Base-by-base conservation (phyloP, 2,113 vertebrate species). In the Enhydra lutris region DNA sequence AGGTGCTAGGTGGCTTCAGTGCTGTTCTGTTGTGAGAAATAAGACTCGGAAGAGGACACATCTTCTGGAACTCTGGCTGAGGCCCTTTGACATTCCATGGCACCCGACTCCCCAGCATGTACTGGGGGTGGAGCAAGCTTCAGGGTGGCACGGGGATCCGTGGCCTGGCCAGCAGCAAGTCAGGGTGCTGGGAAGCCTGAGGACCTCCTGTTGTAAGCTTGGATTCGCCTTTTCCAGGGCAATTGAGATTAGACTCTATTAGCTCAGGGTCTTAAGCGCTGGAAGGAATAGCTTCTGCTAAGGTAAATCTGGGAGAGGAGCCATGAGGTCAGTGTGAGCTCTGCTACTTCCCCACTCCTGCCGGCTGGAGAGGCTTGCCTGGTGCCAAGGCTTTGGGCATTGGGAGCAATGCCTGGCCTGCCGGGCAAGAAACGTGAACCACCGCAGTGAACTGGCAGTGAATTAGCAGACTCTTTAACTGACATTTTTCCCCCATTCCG, bases 351-450 rank as follows among this genome's bases (percentile, higher is more conserved):
- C 90, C 23, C 24, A 23, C 45, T 47, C 71, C 80, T 80, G 69
- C 65, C 0, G 1, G 59, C 57, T n/a, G 21, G 2, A 94, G 81
- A 95, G 94, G 26, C 81, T 45, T 20, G 50, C 65, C 55, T 42
- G 1, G 59, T 83, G 87, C 95, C 94, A 92, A 87, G 78, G 47
- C 34, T 78, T 59, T 42, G 81, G 97, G 79, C 86, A 24, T 73
- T 6, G 5, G 83, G 47, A 79, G 23, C 52, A 10, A 65, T 73
- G 94, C 96, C 81, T 94, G 86, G 74, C 42, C 85, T 93, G 73
- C 42, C 14, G 1, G 86, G 61, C 86, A 57, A 86, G 80, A 91
- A 89, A 78, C 2, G 3, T 59, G 84, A 97, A 17, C 92, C 85
- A 57, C 94, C 3, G 0, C 76, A 0, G 89, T 47, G 78, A 94